Base-by-base conservation (phyloP, 2,797 vertebrate species). In the Gymnopithys bicolor region DNA sequence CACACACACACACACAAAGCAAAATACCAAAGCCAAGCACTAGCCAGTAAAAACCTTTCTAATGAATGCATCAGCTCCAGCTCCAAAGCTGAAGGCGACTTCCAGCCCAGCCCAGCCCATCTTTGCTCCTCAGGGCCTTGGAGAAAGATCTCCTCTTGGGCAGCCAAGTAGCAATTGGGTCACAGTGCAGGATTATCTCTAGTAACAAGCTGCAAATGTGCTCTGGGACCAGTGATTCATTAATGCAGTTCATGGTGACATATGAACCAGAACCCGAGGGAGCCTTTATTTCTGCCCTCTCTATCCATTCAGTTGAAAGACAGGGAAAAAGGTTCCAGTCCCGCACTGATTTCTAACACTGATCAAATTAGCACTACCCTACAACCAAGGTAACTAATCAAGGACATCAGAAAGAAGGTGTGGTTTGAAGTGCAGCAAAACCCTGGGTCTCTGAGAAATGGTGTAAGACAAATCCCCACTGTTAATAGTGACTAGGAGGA, bases 141-240 rank as follows among this genome's bases (percentile, higher is more conserved):
- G 88, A 93, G 94, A 88, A 95, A 95, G 90, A 95, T 89, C 94
- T 92, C 91, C 94, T 96, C 89, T 95, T 96, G 95, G 91, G 94
- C 94, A 91, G 92, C 77, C 94, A 95, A 97, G 94, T 96, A 95
- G 94, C 96, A 97, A 96, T 86, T 95, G 95, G 96, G 96, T 96
- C 96, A 97, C 94, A 73, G 94, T 73, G 89, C 92, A 94, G 95
- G 94, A 96, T 97, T 96, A 96, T 96, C 92, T 96, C 94, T 96
- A 84, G 94, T 95, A 96, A 97, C 94, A 97, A 96, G 94, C 95
- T 0, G 7, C 95, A 95, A 94, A 96, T 95, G 82, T 96, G 95
- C 94, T 95, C 92, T 96, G 96, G 94, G 96, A 97, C 94, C 95
- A 93, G 92, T 95, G 96, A 96, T 96, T 96, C 95, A 96, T 96